Conservation (phyloP, 2,113 vertebrate species). For the Egretta garzetta region DNA sequence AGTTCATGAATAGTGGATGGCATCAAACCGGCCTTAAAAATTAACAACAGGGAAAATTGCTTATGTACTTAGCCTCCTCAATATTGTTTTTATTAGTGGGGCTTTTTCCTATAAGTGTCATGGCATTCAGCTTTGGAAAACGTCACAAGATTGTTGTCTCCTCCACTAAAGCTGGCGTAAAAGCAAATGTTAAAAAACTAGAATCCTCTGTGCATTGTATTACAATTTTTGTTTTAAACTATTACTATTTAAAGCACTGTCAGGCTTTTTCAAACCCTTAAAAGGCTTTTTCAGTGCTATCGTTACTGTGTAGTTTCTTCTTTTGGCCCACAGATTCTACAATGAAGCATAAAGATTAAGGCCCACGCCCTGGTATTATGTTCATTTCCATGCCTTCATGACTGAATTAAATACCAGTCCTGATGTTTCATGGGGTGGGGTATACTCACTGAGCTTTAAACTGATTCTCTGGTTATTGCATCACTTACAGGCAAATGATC, state of each 20-base stretch:
- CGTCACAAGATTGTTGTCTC: neutral
- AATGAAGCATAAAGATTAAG: slow-evolving; percentile 20
- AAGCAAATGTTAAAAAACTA: neutral
- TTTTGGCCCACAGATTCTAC: neutral
- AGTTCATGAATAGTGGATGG: neutral
- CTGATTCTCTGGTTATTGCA: neutral
- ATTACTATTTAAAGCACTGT: slow-evolving; percentile 29
- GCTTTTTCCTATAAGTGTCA: neutral
- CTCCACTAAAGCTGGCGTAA: neutral
- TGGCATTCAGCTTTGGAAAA: neutral
- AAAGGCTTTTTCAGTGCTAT: slow-evolving; percentile 26
- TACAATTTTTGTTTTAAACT: neutral
- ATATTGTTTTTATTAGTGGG: neutral
- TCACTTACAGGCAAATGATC: neutral
- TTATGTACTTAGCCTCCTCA: neutral
- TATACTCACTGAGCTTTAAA: slow-evolving; percentile 9
- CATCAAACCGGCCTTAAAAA: slow-evolving; percentile 4
- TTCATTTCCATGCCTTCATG: neutral
- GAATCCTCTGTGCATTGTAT: neutral
- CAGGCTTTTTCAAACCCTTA: slow-evolving; percentile 18
- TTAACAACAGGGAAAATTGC: neutral
- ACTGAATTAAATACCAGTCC: neutral
- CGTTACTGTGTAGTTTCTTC: slow-evolving; percentile 37
- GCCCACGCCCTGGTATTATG: neutral
- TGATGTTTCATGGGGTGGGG: neutral